A percentile compares a stretch with the other conserved stretches of the same genome.
Evolutionary conservation across 35 echinoderm and acorn worm species (phyloP).

Genomic region (Ptychodera flava): DNA sequence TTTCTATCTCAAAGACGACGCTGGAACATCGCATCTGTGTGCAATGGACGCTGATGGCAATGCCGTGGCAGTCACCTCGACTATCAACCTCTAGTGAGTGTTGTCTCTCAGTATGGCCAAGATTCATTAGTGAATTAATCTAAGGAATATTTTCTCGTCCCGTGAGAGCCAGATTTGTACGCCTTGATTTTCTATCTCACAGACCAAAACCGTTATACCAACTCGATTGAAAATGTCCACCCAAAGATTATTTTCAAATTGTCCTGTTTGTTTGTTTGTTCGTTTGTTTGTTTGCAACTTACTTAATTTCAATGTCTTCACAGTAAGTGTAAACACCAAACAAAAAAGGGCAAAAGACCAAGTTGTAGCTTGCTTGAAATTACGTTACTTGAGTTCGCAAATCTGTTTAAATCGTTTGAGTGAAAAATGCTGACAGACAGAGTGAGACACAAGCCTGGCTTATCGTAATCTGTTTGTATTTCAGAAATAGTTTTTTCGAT

Average conservation of each 20-base stretch:
- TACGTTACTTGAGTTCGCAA: too few relatives aligned
- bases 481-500: not conserved
- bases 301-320: too few relatives aligned
- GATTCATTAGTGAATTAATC: too few relatives aligned
- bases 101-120: not conserved
- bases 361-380: too few relatives aligned
- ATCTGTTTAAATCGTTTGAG: not conserved
- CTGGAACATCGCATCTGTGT: conserved; percentile 68
- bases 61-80: conserved; percentile 63
- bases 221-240: not conserved
- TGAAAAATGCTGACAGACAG: not conserved
- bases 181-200: not conserved
- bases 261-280: not conserved
- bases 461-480: not conserved
- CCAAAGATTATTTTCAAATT: not conserved
- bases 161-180: not conserved
- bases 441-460: not conserved
- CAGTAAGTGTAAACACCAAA: too few relatives aligned
- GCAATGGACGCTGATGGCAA: conserved; percentile 74
- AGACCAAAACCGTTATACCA: not conserved
- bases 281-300: too few relatives aligned
- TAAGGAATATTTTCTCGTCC: not conserved
- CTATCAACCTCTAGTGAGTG: conserved; percentile 73
- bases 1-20: conserved; percentile 45
- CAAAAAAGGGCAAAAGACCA: too few relatives aligned